Evolutionary conservation across 35 echinoderm and acorn worm genomes (phyloP).

Genomic region (Lytechinus pictus): DNA sequence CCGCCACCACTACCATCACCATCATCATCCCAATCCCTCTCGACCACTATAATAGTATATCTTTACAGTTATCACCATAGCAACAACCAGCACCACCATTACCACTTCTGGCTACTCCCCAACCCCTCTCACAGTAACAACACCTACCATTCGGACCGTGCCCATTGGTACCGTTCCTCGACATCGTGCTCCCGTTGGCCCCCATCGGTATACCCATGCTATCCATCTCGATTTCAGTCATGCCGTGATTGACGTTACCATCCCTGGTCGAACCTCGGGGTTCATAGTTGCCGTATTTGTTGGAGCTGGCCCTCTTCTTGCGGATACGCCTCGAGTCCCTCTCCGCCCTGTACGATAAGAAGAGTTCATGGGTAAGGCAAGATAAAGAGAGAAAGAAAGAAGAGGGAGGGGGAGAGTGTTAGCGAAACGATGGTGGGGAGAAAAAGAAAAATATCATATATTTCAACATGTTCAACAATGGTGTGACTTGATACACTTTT

Average conservation of each 20-base stretch:
- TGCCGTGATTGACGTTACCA: slow-evolving; percentile 25
- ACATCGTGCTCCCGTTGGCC: not conserved
- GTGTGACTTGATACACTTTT: too few relatives aligned
- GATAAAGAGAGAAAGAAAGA: too few relatives aligned
- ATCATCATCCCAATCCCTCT: too few relatives aligned
- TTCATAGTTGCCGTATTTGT: not conserved
- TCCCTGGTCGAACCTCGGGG: not conserved
- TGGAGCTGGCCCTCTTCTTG: not conserved
- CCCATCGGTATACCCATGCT: not conserved
- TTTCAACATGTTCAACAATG: too few relatives aligned
- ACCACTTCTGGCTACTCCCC: not conserved
- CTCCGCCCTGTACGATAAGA: not conserved
- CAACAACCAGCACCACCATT: too few relatives aligned
- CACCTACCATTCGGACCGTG: slow-evolving; percentile 13
- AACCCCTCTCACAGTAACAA: not conserved
- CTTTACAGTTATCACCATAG: too few relatives aligned
- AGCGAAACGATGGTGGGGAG: too few relatives aligned
- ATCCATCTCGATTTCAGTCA: slow-evolving; percentile 34
- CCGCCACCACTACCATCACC: too few relatives aligned
- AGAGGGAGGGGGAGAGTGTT: too few relatives aligned
- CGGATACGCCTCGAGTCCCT: slow-evolving; percentile 28
- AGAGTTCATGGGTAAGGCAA: not conserved
- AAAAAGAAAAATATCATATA: too few relatives aligned
- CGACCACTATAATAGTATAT: too few relatives aligned
- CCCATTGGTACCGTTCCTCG: not conserved